These are phyloP conservation scores for Nysson spinosus DNA, from an alignment of 2,888 invertebrate species.

Conservation along the genomic window DNA sequence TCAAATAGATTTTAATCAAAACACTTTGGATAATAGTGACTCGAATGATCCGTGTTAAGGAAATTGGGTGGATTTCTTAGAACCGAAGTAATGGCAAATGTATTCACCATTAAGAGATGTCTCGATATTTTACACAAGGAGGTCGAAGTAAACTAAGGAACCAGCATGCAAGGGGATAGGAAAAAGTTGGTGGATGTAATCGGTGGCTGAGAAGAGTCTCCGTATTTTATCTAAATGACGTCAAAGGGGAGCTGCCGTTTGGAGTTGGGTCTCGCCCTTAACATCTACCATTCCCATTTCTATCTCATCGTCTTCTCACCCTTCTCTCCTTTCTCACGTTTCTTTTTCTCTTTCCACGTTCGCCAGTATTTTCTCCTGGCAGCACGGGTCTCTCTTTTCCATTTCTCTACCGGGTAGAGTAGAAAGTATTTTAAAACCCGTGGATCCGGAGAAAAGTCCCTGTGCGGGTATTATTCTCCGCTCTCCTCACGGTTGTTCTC, in stretches of 20 bases:
- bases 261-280: conserved; percentile 57
- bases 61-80: too few relatives aligned
- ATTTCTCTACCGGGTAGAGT: not conserved
- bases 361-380: too few relatives aligned
- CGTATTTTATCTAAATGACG: conserved; percentile 74
- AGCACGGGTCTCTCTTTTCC: conserved; percentile 12
- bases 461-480: conserved; percentile 42
- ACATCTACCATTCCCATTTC: conserved; percentile 39
- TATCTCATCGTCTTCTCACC: conserved; percentile 21
- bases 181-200: conserved; percentile 45
- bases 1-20: too few relatives aligned
- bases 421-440: conserved; percentile 34
- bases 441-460: conserved; percentile 34
- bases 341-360: conserved; percentile 1
- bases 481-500: conserved; percentile 20
- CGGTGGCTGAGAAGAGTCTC: conserved; percentile 56
- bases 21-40: too few relatives aligned
- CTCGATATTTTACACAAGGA: not conserved
- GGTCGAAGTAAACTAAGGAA: not conserved
- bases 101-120: not conserved
- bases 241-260: conserved; percentile 66
- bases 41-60: too few relatives aligned
- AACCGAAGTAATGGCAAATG: not conserved
- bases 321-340: conserved; percentile 16
- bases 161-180: not conserved